Evolutionary conservation across 2,113 vertebrate species (phyloP).

Genomic region (Promerops cafer): DNA sequence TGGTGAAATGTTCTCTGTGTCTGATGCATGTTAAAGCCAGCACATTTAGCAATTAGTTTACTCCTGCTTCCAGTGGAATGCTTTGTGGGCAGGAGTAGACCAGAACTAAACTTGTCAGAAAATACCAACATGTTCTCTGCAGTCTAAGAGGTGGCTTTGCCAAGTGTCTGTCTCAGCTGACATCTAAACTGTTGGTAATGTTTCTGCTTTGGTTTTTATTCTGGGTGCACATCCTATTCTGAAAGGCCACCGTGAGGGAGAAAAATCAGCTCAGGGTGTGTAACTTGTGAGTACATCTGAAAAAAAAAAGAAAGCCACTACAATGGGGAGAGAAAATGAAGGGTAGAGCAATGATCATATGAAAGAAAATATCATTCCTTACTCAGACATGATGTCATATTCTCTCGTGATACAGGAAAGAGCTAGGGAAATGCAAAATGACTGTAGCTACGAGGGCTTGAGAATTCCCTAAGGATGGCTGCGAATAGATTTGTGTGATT

Average conservation of each 20-base stretch:
- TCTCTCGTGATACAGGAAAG: not conserved
- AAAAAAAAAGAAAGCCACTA: not conserved
- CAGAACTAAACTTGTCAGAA: not conserved
- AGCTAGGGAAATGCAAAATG: not conserved
- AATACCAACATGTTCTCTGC: not conserved
- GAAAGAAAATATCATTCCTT: constrained; percentile 1
- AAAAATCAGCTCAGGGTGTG: not conserved
- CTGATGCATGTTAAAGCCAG: not conserved
- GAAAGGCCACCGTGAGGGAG: not conserved
- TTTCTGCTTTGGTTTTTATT: not conserved
- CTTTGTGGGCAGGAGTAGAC: not conserved
- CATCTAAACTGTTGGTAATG: not conserved
- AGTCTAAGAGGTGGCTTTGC: not conserved
- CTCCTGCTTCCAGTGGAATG: not conserved
- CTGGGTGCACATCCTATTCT: not conserved
- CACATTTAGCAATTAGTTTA: not conserved
- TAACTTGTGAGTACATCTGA: not conserved
- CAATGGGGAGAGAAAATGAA: not conserved
- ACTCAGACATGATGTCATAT: not conserved
- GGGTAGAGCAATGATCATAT: not conserved
- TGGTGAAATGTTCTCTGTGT: not conserved
- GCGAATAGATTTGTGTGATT: not conserved
- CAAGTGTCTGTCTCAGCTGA: not conserved
- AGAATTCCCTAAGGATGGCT: not conserved
- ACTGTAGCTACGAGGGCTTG: not conserved